A percentile compares a stretch with the other conserved stretches of the same genome.
These are phyloP conservation scores for Chiloscyllium plagiosum DNA, from an alignment of 2,113 vertebrate species.

Conservation along the genomic window DNA sequence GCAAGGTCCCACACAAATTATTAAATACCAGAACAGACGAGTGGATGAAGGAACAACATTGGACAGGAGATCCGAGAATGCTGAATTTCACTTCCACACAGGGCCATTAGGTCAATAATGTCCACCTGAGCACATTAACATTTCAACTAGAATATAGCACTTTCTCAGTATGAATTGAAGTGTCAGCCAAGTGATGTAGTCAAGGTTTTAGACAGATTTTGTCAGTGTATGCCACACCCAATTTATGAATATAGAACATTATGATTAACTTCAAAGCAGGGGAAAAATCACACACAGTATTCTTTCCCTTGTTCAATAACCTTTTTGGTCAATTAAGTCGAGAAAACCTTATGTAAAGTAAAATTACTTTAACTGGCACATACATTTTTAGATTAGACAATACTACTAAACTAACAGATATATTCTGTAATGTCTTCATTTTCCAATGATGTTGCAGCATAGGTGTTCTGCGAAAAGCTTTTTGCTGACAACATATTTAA, in stretches of 20 bases:
- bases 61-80: background rate
- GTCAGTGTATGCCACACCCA: background rate
- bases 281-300: background rate
- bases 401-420: background rate
- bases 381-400: background rate
- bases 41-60: background rate
- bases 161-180: background rate
- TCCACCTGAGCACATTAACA: background rate
- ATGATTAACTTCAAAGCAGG: background rate
- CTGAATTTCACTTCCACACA: background rate
- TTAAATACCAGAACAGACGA: too few relatives aligned
- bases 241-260: background rate
- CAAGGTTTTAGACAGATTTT: background rate
- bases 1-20: background rate
- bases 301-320: background rate
- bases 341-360: background rate
- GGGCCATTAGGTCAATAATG: background rate
- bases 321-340: background rate
- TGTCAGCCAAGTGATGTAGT: background rate
- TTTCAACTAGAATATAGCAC: background rate
- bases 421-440: background rate
- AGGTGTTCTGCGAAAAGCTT: background rate
- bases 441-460: background rate
- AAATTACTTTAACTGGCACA: background rate
- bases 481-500: constrained; percentile 34